Conservation (phyloP, 2,113 vertebrate species). For the Notarius lentiginosus region DNA sequence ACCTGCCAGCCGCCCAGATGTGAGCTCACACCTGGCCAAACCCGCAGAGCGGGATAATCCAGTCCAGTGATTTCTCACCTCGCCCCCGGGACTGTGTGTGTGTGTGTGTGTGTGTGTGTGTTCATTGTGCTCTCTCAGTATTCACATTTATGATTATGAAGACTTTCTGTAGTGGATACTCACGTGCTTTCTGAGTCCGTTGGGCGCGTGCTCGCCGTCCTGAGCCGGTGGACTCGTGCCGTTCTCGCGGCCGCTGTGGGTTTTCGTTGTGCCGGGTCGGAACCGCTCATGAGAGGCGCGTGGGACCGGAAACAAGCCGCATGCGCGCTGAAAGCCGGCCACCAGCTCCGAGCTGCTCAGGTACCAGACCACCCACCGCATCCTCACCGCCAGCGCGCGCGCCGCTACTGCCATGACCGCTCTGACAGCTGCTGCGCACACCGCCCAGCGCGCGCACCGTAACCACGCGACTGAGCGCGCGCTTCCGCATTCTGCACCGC, state of each 20-base stretch:
- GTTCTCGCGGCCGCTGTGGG: not conserved
- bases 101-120: not conserved
- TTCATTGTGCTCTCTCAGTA: too few relatives aligned
- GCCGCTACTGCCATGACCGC: not conserved
- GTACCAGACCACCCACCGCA: conserved; percentile 65
- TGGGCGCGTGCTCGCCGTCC: conserved; percentile 46
- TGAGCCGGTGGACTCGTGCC: conserved; percentile 33
- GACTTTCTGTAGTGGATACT: conserved; percentile 31
- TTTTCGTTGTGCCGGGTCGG: too few relatives aligned
- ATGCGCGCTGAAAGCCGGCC: conserved; percentile 85
- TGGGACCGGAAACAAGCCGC: conserved; percentile 76
- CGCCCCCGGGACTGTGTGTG: too few relatives aligned
- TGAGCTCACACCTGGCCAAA: not conserved
- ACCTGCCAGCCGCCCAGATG: not conserved
- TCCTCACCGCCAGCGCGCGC: conserved; percentile 9
- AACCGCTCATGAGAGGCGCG: not conserved
- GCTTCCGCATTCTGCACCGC: conserved; percentile 9
- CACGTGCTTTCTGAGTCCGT: conserved; percentile 40
- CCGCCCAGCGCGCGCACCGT: not conserved
- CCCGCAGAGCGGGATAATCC: conserved; percentile 71
- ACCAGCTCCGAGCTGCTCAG: conserved; percentile 81
- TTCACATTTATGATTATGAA: too few relatives aligned
- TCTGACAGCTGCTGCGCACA: not conserved
- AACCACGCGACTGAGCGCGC: not conserved
- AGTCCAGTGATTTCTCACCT: conserved; percentile 42